These are phyloP conservation scores for Ylistrum balloti DNA, from an alignment of 1,140 invertebrate species.

Conservation along the genomic window DNA sequence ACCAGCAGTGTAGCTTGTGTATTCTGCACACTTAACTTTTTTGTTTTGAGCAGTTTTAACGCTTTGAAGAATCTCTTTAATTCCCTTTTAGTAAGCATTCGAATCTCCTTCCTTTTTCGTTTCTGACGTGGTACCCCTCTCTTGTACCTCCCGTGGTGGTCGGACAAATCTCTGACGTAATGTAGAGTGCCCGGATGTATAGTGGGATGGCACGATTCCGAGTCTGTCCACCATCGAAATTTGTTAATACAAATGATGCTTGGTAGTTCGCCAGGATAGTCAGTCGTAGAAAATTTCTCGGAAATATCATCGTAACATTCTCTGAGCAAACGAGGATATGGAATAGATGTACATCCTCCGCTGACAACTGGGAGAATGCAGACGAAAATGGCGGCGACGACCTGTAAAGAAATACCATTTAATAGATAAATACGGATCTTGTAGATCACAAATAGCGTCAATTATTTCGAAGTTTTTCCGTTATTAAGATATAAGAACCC, in stretches of 20 bases:
- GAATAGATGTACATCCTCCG: neutral
- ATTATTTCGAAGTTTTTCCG: too few relatives aligned
- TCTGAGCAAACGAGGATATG: neutral
- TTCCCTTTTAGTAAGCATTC: neutral
- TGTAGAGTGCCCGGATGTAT: neutral
- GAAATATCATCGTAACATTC: slow-evolving; percentile 19
- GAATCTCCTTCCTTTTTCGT: neutral
- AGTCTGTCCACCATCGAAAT: slow-evolving; percentile 8
- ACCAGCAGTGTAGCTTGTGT: too few relatives aligned
- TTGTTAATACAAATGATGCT: slow-evolving; percentile 8
- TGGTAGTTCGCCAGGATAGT: neutral
- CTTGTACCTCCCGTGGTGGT: neutral
- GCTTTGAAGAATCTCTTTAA: slow-evolving; percentile 7
- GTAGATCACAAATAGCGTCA: too few relatives aligned
- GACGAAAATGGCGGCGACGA: neutral
- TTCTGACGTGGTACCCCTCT: neutral
- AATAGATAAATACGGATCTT: too few relatives aligned
- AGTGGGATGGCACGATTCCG: neutral
- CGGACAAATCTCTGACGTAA: neutral
- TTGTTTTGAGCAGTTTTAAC: neutral
- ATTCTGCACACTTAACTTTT: neutral
- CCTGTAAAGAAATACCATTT: neutral
- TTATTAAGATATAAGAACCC: too few relatives aligned
- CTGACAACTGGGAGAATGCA: neutral
- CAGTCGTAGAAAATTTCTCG: neutral